Conservation (phyloP, 1,140 invertebrate genomes). For the Drosophila kohkoa region DNA sequence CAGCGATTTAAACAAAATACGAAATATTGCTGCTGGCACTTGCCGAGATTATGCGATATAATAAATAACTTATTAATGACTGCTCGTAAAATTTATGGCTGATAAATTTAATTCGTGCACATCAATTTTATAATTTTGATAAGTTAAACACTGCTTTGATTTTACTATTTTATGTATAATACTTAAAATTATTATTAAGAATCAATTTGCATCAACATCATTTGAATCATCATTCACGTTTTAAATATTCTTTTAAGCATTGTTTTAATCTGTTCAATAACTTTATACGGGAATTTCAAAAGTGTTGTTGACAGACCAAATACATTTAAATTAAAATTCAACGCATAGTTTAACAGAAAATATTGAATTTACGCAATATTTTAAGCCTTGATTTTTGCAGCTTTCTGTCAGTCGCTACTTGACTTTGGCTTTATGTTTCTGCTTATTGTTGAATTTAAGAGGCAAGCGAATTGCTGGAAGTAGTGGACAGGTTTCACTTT, state of each 20-base stretch:
- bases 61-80: conserved; percentile 2
- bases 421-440: conserved; percentile 2
- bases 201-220: no score
- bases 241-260: no score
- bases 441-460: not conserved
- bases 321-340: not conserved
- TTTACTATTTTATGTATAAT: no score
- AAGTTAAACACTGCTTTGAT: no score
- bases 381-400: conserved; percentile 31
- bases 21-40: not conserved
- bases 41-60: not conserved
- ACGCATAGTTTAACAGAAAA: conserved; percentile 5
- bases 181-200: no score
- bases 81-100: not conserved
- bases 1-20: not conserved
- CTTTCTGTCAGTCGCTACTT: conserved; percentile 29
- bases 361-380: conserved; percentile 21
- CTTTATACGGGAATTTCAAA: not conserved
- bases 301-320: not conserved
- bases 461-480: not conserved
- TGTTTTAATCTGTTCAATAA: no score
- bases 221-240: no score
- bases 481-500: conserved; percentile 22
- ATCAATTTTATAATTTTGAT: no score
- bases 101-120: not conserved